Evolutionary conservation across 2,888 invertebrate species (phyloP).

Genomic region (Dione vanillae): DNA sequence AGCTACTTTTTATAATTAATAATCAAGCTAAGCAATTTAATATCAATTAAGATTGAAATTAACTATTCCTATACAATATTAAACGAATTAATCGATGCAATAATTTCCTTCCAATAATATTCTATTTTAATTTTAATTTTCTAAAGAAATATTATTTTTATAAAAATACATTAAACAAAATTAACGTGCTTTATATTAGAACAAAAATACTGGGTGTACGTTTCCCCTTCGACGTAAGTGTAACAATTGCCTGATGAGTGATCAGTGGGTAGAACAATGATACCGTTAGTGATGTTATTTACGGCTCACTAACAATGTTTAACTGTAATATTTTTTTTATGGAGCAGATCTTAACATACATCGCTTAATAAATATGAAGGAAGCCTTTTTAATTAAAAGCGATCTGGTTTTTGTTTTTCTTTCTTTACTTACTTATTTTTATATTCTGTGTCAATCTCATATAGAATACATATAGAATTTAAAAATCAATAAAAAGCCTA

Average conservation of each 20-base stretch:
- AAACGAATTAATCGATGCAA: not conserved
- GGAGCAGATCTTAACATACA: too few species aligned
- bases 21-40: not conserved
- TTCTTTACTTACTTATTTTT: too few species aligned
- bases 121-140: not conserved
- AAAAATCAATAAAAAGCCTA: too few species aligned
- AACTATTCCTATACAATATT: not conserved
- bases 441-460: too few species aligned
- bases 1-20: not conserved
- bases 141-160: not conserved
- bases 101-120: not conserved
- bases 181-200: not conserved
- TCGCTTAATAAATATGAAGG: too few species aligned
- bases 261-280: conserved; percentile 18
- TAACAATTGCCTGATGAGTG: conserved; percentile 17
- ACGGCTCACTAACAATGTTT: too few species aligned
- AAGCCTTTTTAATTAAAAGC: too few species aligned
- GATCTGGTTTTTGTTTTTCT: too few species aligned
- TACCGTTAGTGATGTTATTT: not conserved
- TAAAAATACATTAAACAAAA: not conserved
- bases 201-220: not conserved
- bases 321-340: too few species aligned
- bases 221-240: not conserved
- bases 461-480: too few species aligned
- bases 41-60: not conserved